phyloP scores from a whole-genome alignment of 2,888 invertebrate species.

The Chrysina gloriosa region DNA sequence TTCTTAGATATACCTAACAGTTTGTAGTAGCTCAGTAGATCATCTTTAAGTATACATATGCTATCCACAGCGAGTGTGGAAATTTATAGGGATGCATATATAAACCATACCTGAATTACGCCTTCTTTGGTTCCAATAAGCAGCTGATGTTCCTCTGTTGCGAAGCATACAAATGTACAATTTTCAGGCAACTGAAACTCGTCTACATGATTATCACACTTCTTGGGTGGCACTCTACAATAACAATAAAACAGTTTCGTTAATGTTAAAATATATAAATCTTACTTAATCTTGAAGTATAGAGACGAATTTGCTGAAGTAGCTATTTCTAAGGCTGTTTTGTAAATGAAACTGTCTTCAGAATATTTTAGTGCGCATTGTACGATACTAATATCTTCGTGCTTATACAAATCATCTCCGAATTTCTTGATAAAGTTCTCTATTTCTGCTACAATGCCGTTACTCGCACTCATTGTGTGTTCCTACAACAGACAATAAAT shows the following conservation, averaged over 20 bases:
- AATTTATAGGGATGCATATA: neutral
- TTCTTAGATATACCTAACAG: no score
- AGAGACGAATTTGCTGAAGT: constrained; percentile 65
- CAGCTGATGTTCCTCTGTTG: constrained; percentile 63
- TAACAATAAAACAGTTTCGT: neutral
- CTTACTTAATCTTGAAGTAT: constrained; percentile 74
- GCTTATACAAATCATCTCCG: constrained; percentile 73
- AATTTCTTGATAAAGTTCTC: constrained; percentile 72
- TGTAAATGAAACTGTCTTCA: constrained; percentile 69
- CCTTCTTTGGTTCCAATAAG: constrained; percentile 66
- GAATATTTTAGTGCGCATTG: constrained; percentile 77
- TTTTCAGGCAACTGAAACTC: constrained; percentile 34
- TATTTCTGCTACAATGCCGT: constrained; percentile 67
- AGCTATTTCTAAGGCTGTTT: constrained; percentile 69
- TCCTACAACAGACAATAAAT: constrained; percentile 22
- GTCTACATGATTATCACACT: constrained; percentile 1
- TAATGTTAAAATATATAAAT: neutral
- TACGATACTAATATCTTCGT: constrained; percentile 73
- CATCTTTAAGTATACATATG: no score
- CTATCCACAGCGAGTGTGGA: neutral
- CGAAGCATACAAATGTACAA: constrained; percentile 66
- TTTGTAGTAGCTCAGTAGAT: no score
- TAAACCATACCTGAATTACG: constrained; percentile 62
- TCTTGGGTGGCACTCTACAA: constrained; percentile 12
- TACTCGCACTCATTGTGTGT: constrained; percentile 9